Base-by-base conservation (phyloP, 2,113 vertebrate species). In the Thalassoma bifasciatum region DNA sequence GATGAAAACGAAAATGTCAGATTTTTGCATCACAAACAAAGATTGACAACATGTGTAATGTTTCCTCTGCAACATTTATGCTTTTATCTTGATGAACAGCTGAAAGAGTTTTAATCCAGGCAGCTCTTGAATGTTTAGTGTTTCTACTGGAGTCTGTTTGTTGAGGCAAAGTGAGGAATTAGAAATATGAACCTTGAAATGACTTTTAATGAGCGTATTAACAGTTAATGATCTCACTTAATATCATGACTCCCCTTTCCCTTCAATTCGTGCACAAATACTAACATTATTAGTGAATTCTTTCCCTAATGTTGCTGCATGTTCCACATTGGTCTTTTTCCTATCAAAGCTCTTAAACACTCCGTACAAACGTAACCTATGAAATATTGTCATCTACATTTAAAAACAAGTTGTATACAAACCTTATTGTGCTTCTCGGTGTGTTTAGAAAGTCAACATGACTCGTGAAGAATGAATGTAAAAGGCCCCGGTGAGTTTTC, bases 1-100 rank as follows among this genome's bases (percentile, higher is more conserved):
- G 73, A 82, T 88, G 62, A 90, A 86, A 82, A 68, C 10, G 11
- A 51, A 79, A 75, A 57, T 38, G 30, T 71, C 36, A 67, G 38
- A 52, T 47, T 69, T 81, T n/a, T 22, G 44, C 65, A 37, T 63
- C 72, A 57, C 70, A 80, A 77, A 82, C 75, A 82, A 72, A 82
- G 75, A 87, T 47, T 64, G 47, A 60, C 22, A 34, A 75, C 0
- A 0, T 52, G 21, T 38, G 19, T 52, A 19, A 34, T 16, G n/a
- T 75, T 73, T 30, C 42, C n/a, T 19, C 64, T 79, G 64, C 47
- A 68, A 60, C 57, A 49, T 60, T 61, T 68, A 37, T 58, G 57
- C 40, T 71, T 73, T 71, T 64, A 59, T 66, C 76, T 58, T 21
- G 24, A 75, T n/a, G 54, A 68, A 34, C 51, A 66, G 69, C 61